Evolutionary conservation across 2,113 vertebrate species (phyloP).

Genomic region (Seriola dumerili): DNA sequence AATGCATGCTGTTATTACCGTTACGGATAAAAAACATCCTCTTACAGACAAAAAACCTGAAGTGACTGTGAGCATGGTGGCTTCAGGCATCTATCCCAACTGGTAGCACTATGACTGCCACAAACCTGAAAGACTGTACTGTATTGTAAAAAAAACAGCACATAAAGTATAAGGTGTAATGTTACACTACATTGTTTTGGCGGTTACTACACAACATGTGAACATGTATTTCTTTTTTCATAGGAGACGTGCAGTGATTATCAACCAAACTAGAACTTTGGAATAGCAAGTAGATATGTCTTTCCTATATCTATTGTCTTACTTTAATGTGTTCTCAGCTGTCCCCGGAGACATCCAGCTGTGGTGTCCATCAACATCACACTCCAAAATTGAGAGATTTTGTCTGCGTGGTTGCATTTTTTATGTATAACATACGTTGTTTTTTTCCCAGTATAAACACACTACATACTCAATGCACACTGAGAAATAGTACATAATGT

Average conservation of each 20-base stretch:
- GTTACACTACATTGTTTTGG: not conserved
- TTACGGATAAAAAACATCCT: constrained; percentile 19
- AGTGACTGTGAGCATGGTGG: not conserved
- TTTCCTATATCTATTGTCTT: not conserved
- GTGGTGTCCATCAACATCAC: not conserved
- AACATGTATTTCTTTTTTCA: not conserved
- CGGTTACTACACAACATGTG: not conserved
- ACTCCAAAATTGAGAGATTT: not conserved
- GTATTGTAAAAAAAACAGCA: not conserved
- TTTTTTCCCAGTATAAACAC: not conserved
- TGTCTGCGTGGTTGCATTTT: not conserved
- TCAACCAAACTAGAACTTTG: not conserved
- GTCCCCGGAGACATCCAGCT: not conserved
- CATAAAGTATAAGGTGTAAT: not conserved
- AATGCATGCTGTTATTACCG: constrained; percentile 19
- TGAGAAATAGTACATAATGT: not conserved
- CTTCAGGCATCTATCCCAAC: not conserved
- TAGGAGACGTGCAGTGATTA: too few relatives aligned
- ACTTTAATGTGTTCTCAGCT: not conserved
- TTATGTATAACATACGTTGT: not conserved
- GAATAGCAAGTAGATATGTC: not conserved
- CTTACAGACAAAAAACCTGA: not conserved
- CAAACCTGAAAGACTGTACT: not conserved
- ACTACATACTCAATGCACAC: not conserved
- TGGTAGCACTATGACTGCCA: not conserved